These are phyloP conservation scores for Tortrix viridana DNA, from an alignment of 2,888 invertebrate species.

Conservation along the genomic window DNA sequence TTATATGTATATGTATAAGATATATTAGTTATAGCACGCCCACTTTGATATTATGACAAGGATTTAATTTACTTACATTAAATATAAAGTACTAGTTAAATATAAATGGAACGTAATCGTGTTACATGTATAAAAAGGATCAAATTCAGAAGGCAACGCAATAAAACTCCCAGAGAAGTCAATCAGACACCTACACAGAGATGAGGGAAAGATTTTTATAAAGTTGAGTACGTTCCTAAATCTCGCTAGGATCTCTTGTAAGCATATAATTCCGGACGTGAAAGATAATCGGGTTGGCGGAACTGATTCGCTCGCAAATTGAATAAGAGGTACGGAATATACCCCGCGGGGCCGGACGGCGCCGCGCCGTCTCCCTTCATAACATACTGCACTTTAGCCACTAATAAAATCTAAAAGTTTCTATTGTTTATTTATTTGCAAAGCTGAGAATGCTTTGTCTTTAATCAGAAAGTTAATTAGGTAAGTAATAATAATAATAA, in stretches of 20 bases:
- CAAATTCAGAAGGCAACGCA: conserved; percentile 11
- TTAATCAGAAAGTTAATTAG: not conserved
- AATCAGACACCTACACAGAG: conserved; percentile 20
- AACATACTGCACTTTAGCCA: conserved; percentile 50
- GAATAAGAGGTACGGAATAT: conserved; percentile 74
- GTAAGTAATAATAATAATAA: not conserved
- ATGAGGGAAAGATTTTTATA: conserved; percentile 11
- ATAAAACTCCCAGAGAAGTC: conserved; percentile 14
- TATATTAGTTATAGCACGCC: too few relatives aligned
- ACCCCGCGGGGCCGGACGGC: conserved; percentile 30
- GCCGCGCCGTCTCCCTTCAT: conserved; percentile 35
- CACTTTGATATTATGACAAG: too few relatives aligned
- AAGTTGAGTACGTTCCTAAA: conserved; percentile 46
- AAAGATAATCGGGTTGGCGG: conserved; percentile 80
- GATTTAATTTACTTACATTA: not conserved
- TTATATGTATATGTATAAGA: too few relatives aligned
- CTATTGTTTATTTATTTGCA: conserved; percentile 22
- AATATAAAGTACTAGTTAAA: not conserved
- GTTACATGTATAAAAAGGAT: not conserved
- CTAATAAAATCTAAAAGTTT: conserved; percentile 35
- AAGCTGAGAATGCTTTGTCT: conserved; percentile 5
- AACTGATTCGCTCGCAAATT: conserved; percentile 82
- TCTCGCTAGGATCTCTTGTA: conserved; percentile 66
- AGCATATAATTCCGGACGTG: conserved; percentile 77
- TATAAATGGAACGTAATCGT: not conserved